Evolutionary conservation across 2,113 vertebrate genomes (phyloP).

Genomic region (Smithornis capensis): DNA sequence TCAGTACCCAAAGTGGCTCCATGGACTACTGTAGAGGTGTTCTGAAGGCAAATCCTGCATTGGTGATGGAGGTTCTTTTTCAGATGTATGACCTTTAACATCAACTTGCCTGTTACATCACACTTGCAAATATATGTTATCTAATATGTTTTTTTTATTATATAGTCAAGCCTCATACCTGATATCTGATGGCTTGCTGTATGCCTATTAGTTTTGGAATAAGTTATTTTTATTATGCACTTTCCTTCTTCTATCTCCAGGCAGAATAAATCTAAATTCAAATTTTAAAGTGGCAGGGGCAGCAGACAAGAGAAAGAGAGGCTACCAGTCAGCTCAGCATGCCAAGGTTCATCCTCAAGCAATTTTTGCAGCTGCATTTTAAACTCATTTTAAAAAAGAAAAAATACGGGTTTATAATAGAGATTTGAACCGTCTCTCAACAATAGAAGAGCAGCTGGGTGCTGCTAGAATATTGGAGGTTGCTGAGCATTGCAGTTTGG

Average conservation of each 20-base stretch:
- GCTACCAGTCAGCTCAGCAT: neutral
- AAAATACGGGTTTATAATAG: neutral
- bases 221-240: neutral
- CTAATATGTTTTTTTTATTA: neutral
- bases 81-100: neutral
- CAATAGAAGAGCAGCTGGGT: constrained; percentile 27
- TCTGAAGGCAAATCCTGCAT: neutral
- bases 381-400: neutral
- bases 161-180: neutral
- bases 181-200: neutral
- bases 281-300: neutral
- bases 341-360: constrained; percentile 3
- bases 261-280: constrained; percentile 36
- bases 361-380: constrained; percentile 43
- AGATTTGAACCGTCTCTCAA: neutral
- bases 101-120: neutral
- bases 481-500: neutral
- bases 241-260: neutral
- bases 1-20: neutral
- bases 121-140: neutral
- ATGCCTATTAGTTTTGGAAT: constrained; percentile 3
- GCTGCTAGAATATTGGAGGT: constrained; percentile 1
- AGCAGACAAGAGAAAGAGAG: neutral
- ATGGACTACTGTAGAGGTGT: neutral
- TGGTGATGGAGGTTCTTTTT: neutral